Conservation (phyloP, 2,888 invertebrate species). For the Thalpophila matura region DNA sequence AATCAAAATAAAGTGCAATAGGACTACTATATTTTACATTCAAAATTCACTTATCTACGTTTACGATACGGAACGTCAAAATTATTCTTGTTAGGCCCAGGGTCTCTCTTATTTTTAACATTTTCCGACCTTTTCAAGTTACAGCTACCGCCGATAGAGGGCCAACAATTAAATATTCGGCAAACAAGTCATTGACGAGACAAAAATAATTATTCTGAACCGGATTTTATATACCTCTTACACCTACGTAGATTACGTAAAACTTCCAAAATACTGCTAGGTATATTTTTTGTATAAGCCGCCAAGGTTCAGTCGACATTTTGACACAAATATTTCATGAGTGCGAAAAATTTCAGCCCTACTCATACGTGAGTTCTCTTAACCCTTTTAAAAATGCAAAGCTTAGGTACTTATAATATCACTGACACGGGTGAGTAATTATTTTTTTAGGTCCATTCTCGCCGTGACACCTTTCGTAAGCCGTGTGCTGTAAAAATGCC, state of each 20-base stretch:
- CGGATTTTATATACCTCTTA: neutral
- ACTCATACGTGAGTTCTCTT: slow-evolving; percentile 15
- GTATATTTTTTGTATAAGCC: slow-evolving; percentile 13
- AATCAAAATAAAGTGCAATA: too few relatives aligned
- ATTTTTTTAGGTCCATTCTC: slow-evolving; percentile 67
- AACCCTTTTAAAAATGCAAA: slow-evolving; percentile 51
- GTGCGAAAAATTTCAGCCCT: slow-evolving; percentile 2
- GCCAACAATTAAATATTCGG: neutral
- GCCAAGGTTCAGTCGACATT: slow-evolving; percentile 15
- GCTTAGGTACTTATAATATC: slow-evolving; percentile 53
- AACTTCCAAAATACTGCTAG: neutral
- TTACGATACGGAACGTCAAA: too few relatives aligned
- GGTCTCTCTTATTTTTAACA: neutral
- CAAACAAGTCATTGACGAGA: neutral
- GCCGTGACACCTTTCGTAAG: slow-evolving; percentile 70
- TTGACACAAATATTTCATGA: slow-evolving; percentile 38
- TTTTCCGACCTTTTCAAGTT: too few relatives aligned
- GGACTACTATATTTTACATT: too few relatives aligned
- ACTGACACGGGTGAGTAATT: slow-evolving; percentile 58
- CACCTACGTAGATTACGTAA: neutral
- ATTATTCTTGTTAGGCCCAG: too few relatives aligned
- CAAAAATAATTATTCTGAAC: neutral
- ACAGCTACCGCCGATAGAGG: neutral
- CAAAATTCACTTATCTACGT: too few relatives aligned
- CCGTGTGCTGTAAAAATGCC: slow-evolving; percentile 69